Evolutionary conservation across 2,888 invertebrate genomes (phyloP), one percentile per base, ranked within the genome.

Genomic region (Volucella zonaria): DNA sequence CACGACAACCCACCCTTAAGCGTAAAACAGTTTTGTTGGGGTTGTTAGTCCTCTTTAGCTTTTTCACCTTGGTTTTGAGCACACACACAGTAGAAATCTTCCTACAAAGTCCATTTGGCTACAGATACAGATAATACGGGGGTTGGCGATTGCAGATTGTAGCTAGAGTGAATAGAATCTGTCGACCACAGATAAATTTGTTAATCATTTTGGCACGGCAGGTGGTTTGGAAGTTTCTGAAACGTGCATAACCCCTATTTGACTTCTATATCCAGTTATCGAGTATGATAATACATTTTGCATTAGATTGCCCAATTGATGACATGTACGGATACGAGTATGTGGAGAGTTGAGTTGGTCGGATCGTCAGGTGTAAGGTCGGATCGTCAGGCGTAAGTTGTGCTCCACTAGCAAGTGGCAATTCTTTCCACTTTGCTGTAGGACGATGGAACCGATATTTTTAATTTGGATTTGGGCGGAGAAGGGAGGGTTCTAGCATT

Each of bases 111-210:
- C 77, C 38, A n/a, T 77, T 62, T 79, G 62, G 42, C 51, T 31
- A 31, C 6, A 1, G 6, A 1, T 31, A 4, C 31, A 1, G 31
- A 31, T 31, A 31, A 31, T 31, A 31, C 31, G 31, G 31, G 31
- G 31, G 31, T 31, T 75, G 58, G 64, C 70, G 74, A 45, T 6
- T 42, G 66, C n/a, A 18, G 54, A 31, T 59, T 43, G 18, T 31
- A 43, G 58, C 51, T 61, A 70, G 62, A 38, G 45, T 11, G 76
- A 81, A 58, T 67, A 74, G 83, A 87, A 87, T 85, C 85, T 88
- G 88, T 88, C 88, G 86, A 87, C 87, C 87, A 82, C 88, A 88
- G 88, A 87, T 85, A 87, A 87, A 88, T 88, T 88, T 87, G 87
- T 88, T 88, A 88, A 88, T 87, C 87, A 88, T 86, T 88, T 87